Evolutionary conservation across 2,888 invertebrate genomes (phyloP).

Genomic region (Listrodromus nycthemerus): DNA sequence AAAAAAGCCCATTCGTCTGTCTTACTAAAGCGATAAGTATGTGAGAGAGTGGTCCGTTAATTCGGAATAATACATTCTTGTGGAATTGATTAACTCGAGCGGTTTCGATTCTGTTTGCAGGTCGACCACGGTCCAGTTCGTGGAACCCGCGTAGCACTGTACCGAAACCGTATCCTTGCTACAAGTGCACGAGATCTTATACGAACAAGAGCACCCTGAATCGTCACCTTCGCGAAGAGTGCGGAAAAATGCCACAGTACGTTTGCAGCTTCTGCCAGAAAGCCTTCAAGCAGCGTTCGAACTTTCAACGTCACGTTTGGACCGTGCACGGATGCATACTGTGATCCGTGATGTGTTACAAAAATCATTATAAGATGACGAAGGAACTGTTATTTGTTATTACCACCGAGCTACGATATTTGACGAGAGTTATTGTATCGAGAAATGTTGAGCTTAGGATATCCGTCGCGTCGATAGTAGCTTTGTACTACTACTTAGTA

Average conservation of each 20-base stretch:
- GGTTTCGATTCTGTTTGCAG: slow-evolving; percentile 46
- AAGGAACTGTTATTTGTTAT: slow-evolving; percentile 33
- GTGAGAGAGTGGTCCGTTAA: slow-evolving; percentile 32
- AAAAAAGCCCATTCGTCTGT: slow-evolving; percentile 24
- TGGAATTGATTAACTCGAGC: slow-evolving; percentile 21
- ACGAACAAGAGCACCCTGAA: slow-evolving; percentile 88
- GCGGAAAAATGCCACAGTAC: slow-evolving; percentile 80
- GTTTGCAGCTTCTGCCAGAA: slow-evolving; percentile 79
- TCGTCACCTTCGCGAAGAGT: slow-evolving; percentile 82
- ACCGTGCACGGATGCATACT: slow-evolving; percentile 74
- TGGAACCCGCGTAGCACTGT: slow-evolving; percentile 57
- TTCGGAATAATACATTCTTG: slow-evolving; percentile 8
- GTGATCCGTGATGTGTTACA: slow-evolving; percentile 49
- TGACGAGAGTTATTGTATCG: slow-evolving; percentile 23
- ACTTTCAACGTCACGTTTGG: slow-evolving; percentile 79
- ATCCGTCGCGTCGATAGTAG: slow-evolving; percentile 43
- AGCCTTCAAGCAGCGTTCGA: slow-evolving; percentile 78
- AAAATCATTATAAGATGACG: neutral
- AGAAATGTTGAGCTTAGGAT: slow-evolving; percentile 28
- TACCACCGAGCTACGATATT: slow-evolving; percentile 25
- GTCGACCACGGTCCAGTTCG: slow-evolving; percentile 56
- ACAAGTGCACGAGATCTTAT: slow-evolving; percentile 78
- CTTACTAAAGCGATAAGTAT: slow-evolving; percentile 52
- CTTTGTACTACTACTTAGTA: slow-evolving; percentile 34
- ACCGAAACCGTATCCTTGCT: slow-evolving; percentile 72